A percentile compares a stretch with the other conserved stretches of the same genome.
Conservation (phyloP, 2,888 invertebrate genomes). For the Cephus rjabovi region DNA sequence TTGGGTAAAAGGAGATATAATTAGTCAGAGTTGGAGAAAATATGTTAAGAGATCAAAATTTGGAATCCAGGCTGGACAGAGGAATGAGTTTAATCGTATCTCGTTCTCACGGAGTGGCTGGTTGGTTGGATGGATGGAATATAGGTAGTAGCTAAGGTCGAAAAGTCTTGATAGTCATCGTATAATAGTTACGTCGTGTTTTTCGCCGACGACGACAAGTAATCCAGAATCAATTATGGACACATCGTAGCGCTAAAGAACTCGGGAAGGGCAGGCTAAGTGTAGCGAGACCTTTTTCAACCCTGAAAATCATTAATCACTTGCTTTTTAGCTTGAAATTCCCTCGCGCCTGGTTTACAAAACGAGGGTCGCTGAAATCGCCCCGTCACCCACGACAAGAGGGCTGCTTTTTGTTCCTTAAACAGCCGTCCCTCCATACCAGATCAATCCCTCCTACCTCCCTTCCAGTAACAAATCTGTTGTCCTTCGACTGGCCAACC, state of each 20-base stretch:
- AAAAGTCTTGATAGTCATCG: slow-evolving; percentile 32
- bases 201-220: slow-evolving; percentile 47
- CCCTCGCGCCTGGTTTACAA: slow-evolving; percentile 64
- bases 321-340: slow-evolving; percentile 62
- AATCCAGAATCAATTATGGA: slow-evolving; percentile 58
- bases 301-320: slow-evolving; percentile 62
- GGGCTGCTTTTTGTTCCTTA: slow-evolving; percentile 45
- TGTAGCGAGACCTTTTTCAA: slow-evolving; percentile 42
- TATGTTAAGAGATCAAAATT: neutral
- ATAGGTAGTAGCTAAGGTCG: neutral
- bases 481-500: neutral
- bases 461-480: slow-evolving; percentile 7
- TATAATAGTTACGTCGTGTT: slow-evolving; percentile 32
- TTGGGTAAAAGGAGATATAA: neutral
- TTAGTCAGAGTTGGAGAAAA: neutral
- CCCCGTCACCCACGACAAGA: slow-evolving; percentile 58
- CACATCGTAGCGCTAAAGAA: slow-evolving; percentile 32
- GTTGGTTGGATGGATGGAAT: neutral
- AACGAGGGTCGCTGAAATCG: slow-evolving; percentile 59
- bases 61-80: neutral
- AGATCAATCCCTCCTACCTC: slow-evolving; percentile 10
- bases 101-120: neutral
- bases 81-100: neutral
- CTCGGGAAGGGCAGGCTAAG: slow-evolving; percentile 20
- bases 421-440: slow-evolving; percentile 8